phyloP scores from a whole-genome alignment of 2,797 vertebrate genomes.

The Sus cebifrons region DNA sequence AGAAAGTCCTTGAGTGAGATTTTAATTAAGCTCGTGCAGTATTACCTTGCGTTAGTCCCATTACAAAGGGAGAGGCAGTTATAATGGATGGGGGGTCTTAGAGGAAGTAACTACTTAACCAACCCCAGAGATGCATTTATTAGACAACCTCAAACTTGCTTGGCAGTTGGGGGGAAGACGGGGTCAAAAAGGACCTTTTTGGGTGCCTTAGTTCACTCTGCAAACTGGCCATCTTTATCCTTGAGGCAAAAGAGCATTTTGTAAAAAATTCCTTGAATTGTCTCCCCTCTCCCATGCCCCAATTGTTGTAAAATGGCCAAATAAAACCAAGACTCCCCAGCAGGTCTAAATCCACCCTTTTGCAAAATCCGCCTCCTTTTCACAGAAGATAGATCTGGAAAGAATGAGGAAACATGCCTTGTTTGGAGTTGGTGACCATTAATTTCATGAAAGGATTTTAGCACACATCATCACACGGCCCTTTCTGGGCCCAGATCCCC shows the following conservation, averaged over 20 bases:
- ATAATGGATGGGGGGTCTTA: background rate
- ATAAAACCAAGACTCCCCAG: background rate
- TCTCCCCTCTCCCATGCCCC: background rate
- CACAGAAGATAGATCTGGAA: background rate
- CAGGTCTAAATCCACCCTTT: background rate
- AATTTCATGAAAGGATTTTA: background rate
- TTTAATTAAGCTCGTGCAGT: background rate
- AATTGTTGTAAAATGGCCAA: background rate
- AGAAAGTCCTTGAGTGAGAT: background rate
- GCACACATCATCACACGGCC: accelerated
- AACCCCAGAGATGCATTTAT: background rate
- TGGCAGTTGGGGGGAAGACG: background rate
- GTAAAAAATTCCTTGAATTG: background rate
- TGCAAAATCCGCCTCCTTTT: background rate
- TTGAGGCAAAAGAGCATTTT: background rate
- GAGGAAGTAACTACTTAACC: background rate
- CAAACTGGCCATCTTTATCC: background rate
- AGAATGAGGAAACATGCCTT: background rate
- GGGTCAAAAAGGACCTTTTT: background rate
- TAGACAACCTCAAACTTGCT: background rate
- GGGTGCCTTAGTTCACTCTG: background rate
- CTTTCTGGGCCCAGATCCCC: background rate
- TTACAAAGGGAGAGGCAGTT: background rate
- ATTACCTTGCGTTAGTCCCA: background rate
- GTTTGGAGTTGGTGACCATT: background rate